Evolutionary conservation across 2,888 invertebrate species (phyloP), one percentile per base, ranked within the genome.

Genomic region (Lycophotia porphyrea): DNA sequence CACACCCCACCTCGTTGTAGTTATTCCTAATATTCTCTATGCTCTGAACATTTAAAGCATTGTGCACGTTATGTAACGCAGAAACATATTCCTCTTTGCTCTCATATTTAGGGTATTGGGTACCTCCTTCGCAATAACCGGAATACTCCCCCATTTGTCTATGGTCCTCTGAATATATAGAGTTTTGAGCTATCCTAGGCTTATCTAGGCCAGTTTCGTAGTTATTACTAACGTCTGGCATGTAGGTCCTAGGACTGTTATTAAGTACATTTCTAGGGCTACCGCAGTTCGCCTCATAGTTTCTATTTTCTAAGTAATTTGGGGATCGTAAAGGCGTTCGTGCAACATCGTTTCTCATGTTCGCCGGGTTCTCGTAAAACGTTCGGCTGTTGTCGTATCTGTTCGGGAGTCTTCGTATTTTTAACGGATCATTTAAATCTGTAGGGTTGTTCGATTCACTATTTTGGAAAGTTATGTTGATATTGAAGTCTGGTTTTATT

Each of bases 291-390:
- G 90, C 76, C 0, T 96, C 95, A 84, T 94, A 96, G 21, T 88
- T 94, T 15, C 95, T 89, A 1, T 87, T 93, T 61, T 94, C 87
- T 34, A 94, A 76, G 36, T 95, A 96, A 67, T 95, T 95, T 0
- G 95, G 94, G 0, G 95, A 93, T 0, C 95, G 87, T 0, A 94
- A 60, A 0, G 93, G 93, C 9, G 92, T 90, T n/a, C 94, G 85
- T 7, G 90, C 91, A 27, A 90, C 89, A 66, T 94, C 93, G 72
- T 60, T 92, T 5, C 93, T 74, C 0, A 94, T 83, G 74, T 92
- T 94, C 0, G 93, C 87, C 0, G 95, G 95, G 64, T 94, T 95
- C 27, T 95, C 96, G 88, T 96, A 96, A 71, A 95, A 95, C 3
- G 93, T 94, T 87, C 95, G 89, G 0, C 91, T 73, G 47, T 93